phyloP scores from a whole-genome alignment of 2,797 vertebrate genomes.

The Danio tinwini region DNA sequence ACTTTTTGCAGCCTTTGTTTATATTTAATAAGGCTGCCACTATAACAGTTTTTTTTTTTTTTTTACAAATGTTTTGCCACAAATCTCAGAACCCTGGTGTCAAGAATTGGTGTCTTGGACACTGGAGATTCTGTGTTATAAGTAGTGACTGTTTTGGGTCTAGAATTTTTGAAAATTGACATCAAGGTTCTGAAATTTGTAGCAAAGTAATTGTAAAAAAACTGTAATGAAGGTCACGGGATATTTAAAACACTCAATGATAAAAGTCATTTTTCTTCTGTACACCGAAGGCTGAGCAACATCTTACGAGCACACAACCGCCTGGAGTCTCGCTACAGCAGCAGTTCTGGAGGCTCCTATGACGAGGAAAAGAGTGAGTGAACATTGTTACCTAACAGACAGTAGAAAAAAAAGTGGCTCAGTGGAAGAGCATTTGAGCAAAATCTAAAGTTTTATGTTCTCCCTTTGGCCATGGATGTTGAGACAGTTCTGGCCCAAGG shows the following conservation, averaged over 20 bases:
- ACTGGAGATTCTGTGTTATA: too few species aligned
- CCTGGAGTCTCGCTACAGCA: slow-evolving; percentile 97
- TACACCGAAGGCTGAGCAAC: slow-evolving; percentile 79
- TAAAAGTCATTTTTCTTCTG: slow-evolving; percentile 1
- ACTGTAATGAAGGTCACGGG: too few species aligned
- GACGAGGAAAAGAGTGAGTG: slow-evolving; percentile 97
- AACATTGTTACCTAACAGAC: background rate
- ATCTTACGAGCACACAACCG: slow-evolving; percentile 91
- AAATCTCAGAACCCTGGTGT: too few species aligned
- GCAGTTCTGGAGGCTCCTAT: slow-evolving; percentile 97
- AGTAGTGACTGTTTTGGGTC: too few species aligned
- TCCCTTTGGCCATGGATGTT: background rate
- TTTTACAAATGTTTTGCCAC: too few species aligned
- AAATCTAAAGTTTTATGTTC: background rate
- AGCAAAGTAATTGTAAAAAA: too few species aligned
- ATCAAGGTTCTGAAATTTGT: too few species aligned
- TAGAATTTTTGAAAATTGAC: too few species aligned
- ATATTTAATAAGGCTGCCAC: too few species aligned
- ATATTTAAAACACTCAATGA: background rate
- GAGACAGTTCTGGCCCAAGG: slow-evolving; percentile 10
- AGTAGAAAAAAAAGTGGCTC: background rate
- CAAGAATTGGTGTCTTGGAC: too few species aligned
- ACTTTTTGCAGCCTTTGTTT: too few species aligned
- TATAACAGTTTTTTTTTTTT: too few species aligned
- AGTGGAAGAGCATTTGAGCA: slow-evolving; percentile 2